Percentiles rank a stretch among this genome's conserved stretches.
Evolutionary conservation across 2,888 invertebrate species (phyloP).

Genomic region (Fissipunctia ypsillon): DNA sequence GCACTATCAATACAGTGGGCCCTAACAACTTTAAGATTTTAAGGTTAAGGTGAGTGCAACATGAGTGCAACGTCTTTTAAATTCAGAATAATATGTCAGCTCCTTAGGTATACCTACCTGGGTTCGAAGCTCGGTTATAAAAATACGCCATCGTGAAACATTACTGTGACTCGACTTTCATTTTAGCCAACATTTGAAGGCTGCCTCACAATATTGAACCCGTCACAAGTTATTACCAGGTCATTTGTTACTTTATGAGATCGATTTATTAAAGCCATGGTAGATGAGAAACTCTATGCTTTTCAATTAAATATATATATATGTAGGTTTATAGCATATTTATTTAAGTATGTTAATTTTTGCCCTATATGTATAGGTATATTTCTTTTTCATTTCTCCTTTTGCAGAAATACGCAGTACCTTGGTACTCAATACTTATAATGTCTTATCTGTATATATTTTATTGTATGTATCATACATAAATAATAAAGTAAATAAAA

Average conservation of each 20-base stretch:
- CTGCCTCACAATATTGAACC: constrained; percentile 40
- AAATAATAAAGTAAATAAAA: too few relatives aligned
- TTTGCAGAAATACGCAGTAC: too few relatives aligned
- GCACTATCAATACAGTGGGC: neutral
- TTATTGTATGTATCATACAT: too few relatives aligned
- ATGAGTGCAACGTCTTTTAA: constrained; percentile 42
- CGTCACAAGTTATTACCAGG: constrained; percentile 44
- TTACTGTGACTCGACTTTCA: constrained; percentile 52
- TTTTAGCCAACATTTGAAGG: constrained; percentile 43
- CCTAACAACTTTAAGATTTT: too few relatives aligned
- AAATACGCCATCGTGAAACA: constrained; percentile 43
- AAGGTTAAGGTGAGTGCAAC: constrained; percentile 4
- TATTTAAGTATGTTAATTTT: too few relatives aligned
- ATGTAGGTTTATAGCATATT: too few relatives aligned
- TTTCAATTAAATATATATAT: constrained; percentile 28
- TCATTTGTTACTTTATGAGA: constrained; percentile 43
- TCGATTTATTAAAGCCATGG: constrained; percentile 44
- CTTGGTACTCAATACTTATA: too few relatives aligned
- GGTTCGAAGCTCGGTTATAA: constrained; percentile 30
- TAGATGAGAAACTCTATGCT: constrained; percentile 21
- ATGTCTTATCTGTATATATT: too few relatives aligned
- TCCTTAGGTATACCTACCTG: constrained; percentile 15
- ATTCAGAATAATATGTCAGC: constrained; percentile 44
- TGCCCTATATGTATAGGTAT: too few relatives aligned
- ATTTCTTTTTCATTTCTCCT: too few relatives aligned